Base-by-base conservation (phyloP, 2,888 invertebrate genomes). In the Odontocerum albicorne region DNA sequence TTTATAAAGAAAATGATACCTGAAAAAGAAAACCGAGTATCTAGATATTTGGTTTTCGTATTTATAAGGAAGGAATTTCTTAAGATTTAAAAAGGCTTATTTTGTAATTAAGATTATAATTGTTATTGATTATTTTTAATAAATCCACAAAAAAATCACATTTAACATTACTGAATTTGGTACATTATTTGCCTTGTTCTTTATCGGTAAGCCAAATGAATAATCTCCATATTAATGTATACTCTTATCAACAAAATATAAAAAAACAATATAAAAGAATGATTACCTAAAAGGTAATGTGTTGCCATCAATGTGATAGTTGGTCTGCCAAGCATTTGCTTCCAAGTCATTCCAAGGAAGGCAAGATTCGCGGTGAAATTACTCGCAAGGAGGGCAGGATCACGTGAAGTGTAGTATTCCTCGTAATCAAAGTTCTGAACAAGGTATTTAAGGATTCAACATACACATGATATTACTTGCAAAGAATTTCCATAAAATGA, bases 321-420 rank as follows among this genome's bases (percentile, higher is more conserved):
- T 63, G 98, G 98, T 67, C 98, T 85, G 70, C 98, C 98, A 73
- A 96, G 87, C 87, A 95, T 92, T 75, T 92, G 87, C 72, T 92
- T 92, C 98, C 98, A 98, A 79, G 89, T 93, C 83, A 91, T 92
- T 74, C 95, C 92, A 73, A 97, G 85, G 81, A 95, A 96, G 66
- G 92, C 90, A 74, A 97, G 84, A 80, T 96, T 94, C 68, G 91
- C 90, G 71, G 88, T 91, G 75, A 96, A 90, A 72, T 90, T 92
- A 80, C 96, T 93, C 71, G 93, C 89, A 75, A 96, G 86, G 74
- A 97, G 86, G 70, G 92, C 92, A 72, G 92, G 89, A 82, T 98
- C 98, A 71, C 93, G 92, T 67, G 94, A 93, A 75, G 93, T 90
- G 86, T 97, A 98, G 86, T 95, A 96, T 73, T 95, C 90, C 73